These are phyloP conservation scores for Poeciliopsis presidionis DNA, from an alignment of 2,797 vertebrate genomes.

Conservation along the genomic window DNA sequence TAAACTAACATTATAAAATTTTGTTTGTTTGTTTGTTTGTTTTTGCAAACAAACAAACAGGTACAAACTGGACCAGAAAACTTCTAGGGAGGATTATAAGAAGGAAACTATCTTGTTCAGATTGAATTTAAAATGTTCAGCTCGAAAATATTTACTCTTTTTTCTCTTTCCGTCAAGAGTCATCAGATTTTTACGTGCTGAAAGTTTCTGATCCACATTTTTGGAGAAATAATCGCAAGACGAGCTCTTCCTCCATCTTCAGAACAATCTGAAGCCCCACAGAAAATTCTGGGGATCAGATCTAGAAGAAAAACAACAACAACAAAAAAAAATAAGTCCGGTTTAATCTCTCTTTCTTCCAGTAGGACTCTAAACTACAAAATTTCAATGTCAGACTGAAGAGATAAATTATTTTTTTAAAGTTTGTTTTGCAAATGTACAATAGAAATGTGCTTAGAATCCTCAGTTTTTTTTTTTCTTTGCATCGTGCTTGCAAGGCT, in stretches of 20 bases:
- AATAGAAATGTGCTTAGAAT: not conserved
- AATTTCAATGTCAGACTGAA: slow-evolving; percentile 74
- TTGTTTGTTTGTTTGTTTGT: slow-evolving; percentile 7
- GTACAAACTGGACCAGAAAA: not conserved
- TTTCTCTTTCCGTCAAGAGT: slow-evolving; percentile 89
- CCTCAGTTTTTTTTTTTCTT: not conserved
- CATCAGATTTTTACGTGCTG: slow-evolving; percentile 95
- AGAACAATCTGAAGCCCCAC: slow-evolving; percentile 91
- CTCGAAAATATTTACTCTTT: slow-evolving; percentile 75
- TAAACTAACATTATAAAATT: slow-evolving; percentile 12
- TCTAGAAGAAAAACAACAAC: slow-evolving; percentile 80
- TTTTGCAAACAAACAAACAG: not conserved
- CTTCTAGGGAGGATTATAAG: not conserved
- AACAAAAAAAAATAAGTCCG: slow-evolving; percentile 17
- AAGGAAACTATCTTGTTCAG: not conserved
- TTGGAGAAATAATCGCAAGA: slow-evolving; percentile 88
- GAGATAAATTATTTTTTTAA: not conserved
- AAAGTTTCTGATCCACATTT: slow-evolving; percentile 93
- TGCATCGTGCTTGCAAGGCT: not conserved
- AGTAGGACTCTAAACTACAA: slow-evolving; percentile 86
- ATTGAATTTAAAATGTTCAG: slow-evolving; percentile 57
- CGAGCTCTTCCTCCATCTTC: slow-evolving; percentile 94
- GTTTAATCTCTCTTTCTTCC: slow-evolving; percentile 76
- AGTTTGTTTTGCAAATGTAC: slow-evolving; percentile 27
- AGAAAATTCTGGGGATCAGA: slow-evolving; percentile 91